Evolutionary conservation across 1,140 invertebrate genomes (phyloP).

Genomic region (Drosophila erecta): DNA sequence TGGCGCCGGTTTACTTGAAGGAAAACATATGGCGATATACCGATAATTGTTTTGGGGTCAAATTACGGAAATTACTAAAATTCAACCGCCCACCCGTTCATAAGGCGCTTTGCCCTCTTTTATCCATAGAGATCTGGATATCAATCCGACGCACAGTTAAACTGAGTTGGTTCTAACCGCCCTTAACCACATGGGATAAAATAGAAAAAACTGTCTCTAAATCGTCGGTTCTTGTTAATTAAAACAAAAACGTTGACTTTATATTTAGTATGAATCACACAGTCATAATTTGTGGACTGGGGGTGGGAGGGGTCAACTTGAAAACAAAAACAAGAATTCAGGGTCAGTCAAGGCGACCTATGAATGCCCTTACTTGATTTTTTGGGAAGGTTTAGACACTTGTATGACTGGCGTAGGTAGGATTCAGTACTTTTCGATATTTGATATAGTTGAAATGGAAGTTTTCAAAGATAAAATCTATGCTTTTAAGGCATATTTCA

Average conservation of each 20-base stretch:
- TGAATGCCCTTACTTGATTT: conserved; percentile 38
- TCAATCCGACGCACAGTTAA: neutral
- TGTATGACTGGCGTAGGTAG: too few species aligned
- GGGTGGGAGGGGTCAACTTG: conserved; percentile 33
- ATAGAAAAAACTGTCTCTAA: neutral
- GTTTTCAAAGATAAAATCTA: neutral
- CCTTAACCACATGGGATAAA: neutral
- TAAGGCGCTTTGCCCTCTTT: conserved; percentile 13
- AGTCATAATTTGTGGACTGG: conserved; percentile 16
- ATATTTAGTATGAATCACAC: conserved; percentile 77
- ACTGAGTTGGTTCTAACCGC: neutral
- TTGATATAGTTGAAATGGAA: neutral
- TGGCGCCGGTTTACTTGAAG: conserved; percentile 51
- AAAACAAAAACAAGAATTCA: conserved; percentile 60
- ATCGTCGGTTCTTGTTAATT: conserved; percentile 19
- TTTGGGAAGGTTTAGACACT: neutral
- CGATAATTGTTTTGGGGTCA: conserved; percentile 14
- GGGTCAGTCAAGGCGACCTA: conserved; percentile 24
- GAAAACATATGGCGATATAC: conserved; percentile 31
- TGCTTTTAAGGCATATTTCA: neutral
- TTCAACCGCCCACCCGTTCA: conserved; percentile 22
- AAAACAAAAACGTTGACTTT: conserved; percentile 61
- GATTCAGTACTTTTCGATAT: too few species aligned
- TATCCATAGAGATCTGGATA: neutral
- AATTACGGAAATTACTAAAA: conserved; percentile 37